Evolutionary conservation across 2,113 vertebrate genomes (phyloP), one percentile per base, ranked within the genome.

Genomic region (Asarcornis scutulata): DNA sequence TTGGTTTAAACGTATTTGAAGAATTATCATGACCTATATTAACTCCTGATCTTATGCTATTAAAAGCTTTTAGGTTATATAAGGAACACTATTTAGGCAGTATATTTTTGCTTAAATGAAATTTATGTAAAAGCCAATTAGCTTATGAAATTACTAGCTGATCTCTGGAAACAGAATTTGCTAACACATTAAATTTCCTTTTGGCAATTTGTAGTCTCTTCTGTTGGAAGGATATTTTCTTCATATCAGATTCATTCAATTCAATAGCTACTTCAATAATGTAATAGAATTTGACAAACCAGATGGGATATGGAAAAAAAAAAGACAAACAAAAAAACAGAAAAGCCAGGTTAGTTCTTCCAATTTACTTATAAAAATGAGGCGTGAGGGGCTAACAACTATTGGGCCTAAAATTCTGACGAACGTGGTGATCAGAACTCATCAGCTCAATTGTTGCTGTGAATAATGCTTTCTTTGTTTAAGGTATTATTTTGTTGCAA

Each of bases 201-300:
- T 85, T 76, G 50, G 59, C 53, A 68, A 44, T 15, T 13, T 63
- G 42, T n/a, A 48, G 31, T 64, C 38, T 92, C 66, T 93, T 91
- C 74, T 76, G 55, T n/a, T 94, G 71, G 50, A 85, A 80, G 44
- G 36, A 20, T 91, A 85, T 85, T 87, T 95, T 89, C 55, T 91
- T 89, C 55, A 56, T 62, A 76, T 92, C 84, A 85, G 58, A 82
- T 71, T 13, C 59, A 38, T 73, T 94, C 84, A 76, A 69, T 67
- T 40, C 68, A 90, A 80, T 31, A 93, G 29, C 67, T 92, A 50
- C 40, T 83, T 93, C 36, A 93, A 58, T 86, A 88, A 73, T n/a
- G 60, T 42, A 75, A 75, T 42, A 86, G 59, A 89, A 92, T 59
- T 84, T 76, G 91, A 89, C 74, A 92, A 94, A 79, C 17, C 55